Conservation (phyloP, 1,140 invertebrate species). For the Trachymyrmex cornetzi region DNA sequence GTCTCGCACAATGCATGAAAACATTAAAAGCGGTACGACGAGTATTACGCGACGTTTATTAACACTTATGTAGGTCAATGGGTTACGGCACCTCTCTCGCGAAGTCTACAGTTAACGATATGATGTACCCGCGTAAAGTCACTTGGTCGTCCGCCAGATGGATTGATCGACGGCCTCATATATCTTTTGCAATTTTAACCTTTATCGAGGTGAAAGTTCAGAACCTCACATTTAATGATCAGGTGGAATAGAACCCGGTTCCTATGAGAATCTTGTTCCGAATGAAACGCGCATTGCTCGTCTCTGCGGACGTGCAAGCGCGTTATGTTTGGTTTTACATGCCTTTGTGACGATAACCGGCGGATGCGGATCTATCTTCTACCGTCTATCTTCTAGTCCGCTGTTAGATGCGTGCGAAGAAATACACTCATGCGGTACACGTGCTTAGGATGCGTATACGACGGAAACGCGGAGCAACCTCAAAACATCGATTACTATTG, state of each 20-base stretch:
- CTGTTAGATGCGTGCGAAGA: slow-evolving; percentile 42
- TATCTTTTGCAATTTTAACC: slow-evolving; percentile 63
- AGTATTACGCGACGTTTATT: slow-evolving; percentile 41
- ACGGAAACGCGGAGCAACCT: slow-evolving; percentile 16
- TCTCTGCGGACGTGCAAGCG: slow-evolving; percentile 41
- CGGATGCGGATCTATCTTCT: slow-evolving; percentile 44
- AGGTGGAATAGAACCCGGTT: slow-evolving; percentile 44
- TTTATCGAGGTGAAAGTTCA: slow-evolving; percentile 82
- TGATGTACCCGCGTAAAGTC: slow-evolving; percentile 43
- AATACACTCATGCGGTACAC: background rate
- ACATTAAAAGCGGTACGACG: slow-evolving; percentile 16
- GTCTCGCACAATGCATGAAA: slow-evolving; percentile 18
- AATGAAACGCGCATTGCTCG: slow-evolving; percentile 64
- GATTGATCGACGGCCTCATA: slow-evolving; percentile 72
- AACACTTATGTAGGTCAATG: slow-evolving; percentile 81
- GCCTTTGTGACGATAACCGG: slow-evolving; percentile 61
- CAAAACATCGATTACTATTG: slow-evolving; percentile 45
- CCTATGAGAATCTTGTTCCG: slow-evolving; percentile 59
- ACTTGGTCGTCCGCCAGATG: slow-evolving; percentile 66
- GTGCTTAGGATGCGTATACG: background rate
- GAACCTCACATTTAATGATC: slow-evolving; percentile 70
- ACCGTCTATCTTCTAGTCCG: slow-evolving; percentile 65
- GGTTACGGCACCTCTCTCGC: slow-evolving; percentile 67
- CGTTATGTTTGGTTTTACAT: slow-evolving; percentile 62
- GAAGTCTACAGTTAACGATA: background rate